phyloP scores from a whole-genome alignment of 2,888 invertebrate genomes.

The Timandra comae region DNA sequence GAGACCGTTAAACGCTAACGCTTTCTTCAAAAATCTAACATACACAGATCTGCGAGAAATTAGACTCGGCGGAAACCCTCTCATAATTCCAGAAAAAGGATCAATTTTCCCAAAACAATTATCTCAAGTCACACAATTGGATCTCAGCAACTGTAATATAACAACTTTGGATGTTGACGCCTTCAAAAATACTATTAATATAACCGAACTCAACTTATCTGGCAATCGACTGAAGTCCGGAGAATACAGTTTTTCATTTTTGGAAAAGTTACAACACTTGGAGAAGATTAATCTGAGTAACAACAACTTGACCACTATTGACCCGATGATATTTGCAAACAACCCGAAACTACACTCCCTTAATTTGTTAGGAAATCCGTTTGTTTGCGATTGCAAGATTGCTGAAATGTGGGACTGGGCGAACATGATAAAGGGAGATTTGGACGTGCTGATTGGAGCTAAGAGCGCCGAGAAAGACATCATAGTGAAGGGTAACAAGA shows the following conservation, averaged over 20 bases:
- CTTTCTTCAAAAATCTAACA: conserved; percentile 80
- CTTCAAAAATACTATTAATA: conserved; percentile 78
- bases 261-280: conserved; percentile 73
- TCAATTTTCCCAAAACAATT: conserved; percentile 80
- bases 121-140: conserved; percentile 78
- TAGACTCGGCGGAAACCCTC: conserved; percentile 81
- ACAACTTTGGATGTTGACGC: conserved; percentile 76
- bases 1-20: conserved; percentile 78
- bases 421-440: conserved; percentile 78
- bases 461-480: conserved; percentile 79
- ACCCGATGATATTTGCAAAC: conserved; percentile 70
- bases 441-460: conserved; percentile 80
- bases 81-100: conserved; percentile 76
- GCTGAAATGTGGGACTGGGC: conserved; percentile 86
- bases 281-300: conserved; percentile 79
- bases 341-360: conserved; percentile 78
- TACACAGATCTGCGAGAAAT: conserved; percentile 81
- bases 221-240: conserved; percentile 73
- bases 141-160: conserved; percentile 81
- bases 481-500: conserved; percentile 79
- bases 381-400: conserved; percentile 81
- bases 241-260: conserved; percentile 71
- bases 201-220: conserved; percentile 78
- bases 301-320: conserved; percentile 78
- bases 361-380: conserved; percentile 82